These are phyloP conservation scores for Clinocottus analis DNA, from an alignment of 2,113 vertebrate species.

Conservation along the genomic window DNA sequence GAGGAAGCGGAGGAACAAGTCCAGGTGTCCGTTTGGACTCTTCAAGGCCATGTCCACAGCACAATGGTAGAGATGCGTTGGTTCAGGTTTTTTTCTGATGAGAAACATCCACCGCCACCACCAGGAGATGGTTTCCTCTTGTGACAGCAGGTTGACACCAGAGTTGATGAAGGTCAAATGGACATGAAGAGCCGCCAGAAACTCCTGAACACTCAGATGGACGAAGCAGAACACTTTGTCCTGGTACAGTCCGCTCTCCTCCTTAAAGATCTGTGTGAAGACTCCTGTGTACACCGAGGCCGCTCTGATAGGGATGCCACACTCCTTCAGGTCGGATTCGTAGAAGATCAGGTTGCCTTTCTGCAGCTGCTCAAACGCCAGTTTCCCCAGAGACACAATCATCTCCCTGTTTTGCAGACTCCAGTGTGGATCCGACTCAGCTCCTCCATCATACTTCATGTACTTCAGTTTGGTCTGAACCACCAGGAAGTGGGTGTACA, in stretches of 20 bases:
- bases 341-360: constrained; percentile 53
- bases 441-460: not conserved
- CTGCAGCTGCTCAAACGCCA: constrained; percentile 43
- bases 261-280: constrained; percentile 49
- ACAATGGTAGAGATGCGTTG: not conserved
- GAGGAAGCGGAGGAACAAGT: constrained; percentile 40
- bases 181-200: constrained; percentile 38
- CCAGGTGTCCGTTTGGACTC: constrained; percentile 33
- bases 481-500: not conserved
- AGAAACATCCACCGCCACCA: not conserved
- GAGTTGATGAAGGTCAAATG: constrained; percentile 12
- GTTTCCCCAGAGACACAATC: constrained; percentile 24
- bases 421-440: not conserved
- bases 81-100: not conserved
- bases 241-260: not conserved
- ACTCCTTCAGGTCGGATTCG: not conserved
- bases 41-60: constrained; percentile 19
- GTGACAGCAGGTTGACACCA: not conserved
- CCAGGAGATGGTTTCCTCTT: not conserved
- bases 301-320: constrained; percentile 9
- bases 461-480: constrained; percentile 1
- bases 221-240: constrained; percentile 11
- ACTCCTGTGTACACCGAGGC: constrained; percentile 26
- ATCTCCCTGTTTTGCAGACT: not conserved
- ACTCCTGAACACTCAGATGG: constrained; percentile 46